Evolutionary conservation across 2,888 invertebrate genomes (phyloP), one percentile per base, ranked within the genome.

Genomic region (Cheilosia vernalis): DNA sequence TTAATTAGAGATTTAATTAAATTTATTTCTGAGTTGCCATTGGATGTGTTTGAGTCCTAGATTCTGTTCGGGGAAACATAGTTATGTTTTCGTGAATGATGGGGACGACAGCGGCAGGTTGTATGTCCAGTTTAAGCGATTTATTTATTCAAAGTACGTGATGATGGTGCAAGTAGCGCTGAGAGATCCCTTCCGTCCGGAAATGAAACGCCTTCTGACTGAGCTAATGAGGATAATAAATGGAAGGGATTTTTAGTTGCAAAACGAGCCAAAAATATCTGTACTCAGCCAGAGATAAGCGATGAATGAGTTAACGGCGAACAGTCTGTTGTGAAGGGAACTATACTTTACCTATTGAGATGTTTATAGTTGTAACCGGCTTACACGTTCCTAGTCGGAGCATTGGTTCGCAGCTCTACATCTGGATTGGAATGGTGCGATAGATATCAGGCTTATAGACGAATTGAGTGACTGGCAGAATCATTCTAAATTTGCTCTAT

Each of bases 1-100:
- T 79, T 84, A 84, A 84, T 80, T 84, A 76, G 80, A 76, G 76
- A 84, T 70, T 84, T 79, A 84, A 84, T 84, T 84, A 84, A 80
- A 76, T 84, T 84, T 84, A 84, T 84, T 80, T 66, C 79, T 58
- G 24, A 69, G 73, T 73, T 73, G 73, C 78, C 73, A 73, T 63
- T 40, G 69, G 64, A 55, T 79, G 64, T 21, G 15, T 64, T 56
- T 40, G 69, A 69, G 60, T 79, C 64, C 40, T 51, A 66, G 74
- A 30, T 17, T 66, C 56, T 37, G 78, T 55, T 60, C 53, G 1
- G 40, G 30, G 21, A n/a, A 58, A 42, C 3, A 27, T 17, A 27
- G 44, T 47, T 30, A n/a, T 64, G 17, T 17, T 51, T 58, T 30
- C 30, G 60, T 82, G 55, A 80, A 53, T 67, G 55, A 73, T 60